These are phyloP conservation scores for Pseudochirops cupreus DNA, from an alignment of 2,797 vertebrate species.

Conservation along the genomic window DNA sequence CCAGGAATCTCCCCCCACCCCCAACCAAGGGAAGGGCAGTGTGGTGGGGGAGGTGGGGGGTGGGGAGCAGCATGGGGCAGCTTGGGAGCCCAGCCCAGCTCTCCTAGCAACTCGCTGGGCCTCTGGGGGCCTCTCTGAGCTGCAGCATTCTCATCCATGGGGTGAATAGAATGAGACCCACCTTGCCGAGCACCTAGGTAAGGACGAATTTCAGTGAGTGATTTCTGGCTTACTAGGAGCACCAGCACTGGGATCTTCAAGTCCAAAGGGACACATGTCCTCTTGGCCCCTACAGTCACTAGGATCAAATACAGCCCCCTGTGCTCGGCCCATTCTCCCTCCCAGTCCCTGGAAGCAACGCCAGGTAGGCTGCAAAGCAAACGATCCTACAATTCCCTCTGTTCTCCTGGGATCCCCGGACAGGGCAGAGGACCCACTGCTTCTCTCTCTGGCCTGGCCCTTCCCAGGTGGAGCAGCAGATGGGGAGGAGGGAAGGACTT, in stretches of 20 bases:
- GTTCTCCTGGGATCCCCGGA: too few species aligned
- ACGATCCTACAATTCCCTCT: neutral
- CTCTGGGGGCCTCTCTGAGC: neutral
- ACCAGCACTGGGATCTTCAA: too few species aligned
- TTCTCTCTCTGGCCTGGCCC: rapidly evolving
- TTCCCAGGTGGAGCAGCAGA: rapidly evolving
- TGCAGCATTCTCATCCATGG: neutral
- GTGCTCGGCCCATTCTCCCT: neutral
- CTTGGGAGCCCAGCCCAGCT: neutral
- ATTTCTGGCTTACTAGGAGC: too few species aligned
- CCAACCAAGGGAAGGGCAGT: neutral
- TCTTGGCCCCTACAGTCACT: too few species aligned
- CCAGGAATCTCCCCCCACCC: too few species aligned
- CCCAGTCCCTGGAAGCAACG: neutral
- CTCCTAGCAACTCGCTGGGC: neutral
- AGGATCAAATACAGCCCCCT: too few species aligned
- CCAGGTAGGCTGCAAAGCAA: neutral
- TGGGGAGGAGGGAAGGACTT: neutral
- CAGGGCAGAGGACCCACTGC: too few species aligned
- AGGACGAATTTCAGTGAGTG: neutral
- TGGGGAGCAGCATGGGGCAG: neutral
- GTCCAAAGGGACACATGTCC: too few species aligned
- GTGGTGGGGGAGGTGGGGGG: too few species aligned
- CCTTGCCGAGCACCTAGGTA: neutral
- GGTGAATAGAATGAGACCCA: neutral